Conservation (phyloP, 2,797 vertebrate species). For the Bradypodion pumilum region DNA sequence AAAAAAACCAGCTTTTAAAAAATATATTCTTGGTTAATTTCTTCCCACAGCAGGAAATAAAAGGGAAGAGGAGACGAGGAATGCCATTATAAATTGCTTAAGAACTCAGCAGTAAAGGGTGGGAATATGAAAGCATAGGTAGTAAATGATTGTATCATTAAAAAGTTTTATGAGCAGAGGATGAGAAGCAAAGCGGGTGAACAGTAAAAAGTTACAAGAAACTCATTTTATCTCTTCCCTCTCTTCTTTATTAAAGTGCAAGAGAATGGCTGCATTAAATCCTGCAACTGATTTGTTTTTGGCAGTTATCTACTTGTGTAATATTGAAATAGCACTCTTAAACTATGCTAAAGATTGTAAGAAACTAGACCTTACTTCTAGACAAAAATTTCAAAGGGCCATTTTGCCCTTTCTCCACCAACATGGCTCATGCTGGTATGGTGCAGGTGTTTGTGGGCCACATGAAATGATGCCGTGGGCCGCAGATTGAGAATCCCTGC, state of each 20-base stretch:
- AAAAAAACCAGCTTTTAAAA: constrained; percentile 16
- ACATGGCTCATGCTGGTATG: too few relatives aligned
- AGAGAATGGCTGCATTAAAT: background rate
- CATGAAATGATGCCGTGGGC: too few relatives aligned
- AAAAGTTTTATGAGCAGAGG: constrained; percentile 12
- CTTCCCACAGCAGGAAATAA: constrained; percentile 11
- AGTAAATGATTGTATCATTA: constrained; percentile 27
- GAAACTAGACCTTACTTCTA: too few relatives aligned
- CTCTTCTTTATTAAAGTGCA: background rate
- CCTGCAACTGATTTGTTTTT: background rate
- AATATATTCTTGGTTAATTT: constrained; percentile 1
- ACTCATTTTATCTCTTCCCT: background rate
- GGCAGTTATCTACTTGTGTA: background rate
- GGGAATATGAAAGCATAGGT: constrained; percentile 28
- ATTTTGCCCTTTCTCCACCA: too few relatives aligned
- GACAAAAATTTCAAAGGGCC: too few relatives aligned
- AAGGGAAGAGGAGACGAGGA: constrained; percentile 23
- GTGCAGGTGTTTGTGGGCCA: too few relatives aligned
- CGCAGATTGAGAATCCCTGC: too few relatives aligned
- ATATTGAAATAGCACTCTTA: background rate
- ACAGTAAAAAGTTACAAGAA: background rate
- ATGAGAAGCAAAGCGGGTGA: background rate
- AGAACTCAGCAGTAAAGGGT: background rate
- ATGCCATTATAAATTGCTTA: constrained; percentile 16
- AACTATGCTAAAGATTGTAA: background rate